phyloP scores from a whole-genome alignment of 2,797 vertebrate species.

The Cephalopachus bancanus region DNA sequence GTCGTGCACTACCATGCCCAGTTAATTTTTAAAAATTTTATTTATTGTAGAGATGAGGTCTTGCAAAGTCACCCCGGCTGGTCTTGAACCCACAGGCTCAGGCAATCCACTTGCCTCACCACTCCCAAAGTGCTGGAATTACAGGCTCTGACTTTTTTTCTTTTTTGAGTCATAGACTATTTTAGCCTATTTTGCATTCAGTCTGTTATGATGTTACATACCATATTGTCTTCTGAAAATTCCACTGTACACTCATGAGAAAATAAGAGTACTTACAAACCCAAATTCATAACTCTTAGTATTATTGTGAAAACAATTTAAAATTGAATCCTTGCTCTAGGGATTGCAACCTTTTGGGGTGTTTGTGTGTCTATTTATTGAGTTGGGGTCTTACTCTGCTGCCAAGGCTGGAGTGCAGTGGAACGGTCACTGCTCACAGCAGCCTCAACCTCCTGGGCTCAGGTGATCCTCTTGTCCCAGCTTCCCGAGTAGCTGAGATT shows the following conservation, averaged over 20 bases:
- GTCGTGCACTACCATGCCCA: accelerated
- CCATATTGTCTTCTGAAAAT: not conserved
- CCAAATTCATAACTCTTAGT: not conserved
- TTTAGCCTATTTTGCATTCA: not conserved
- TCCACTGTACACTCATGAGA: not conserved
- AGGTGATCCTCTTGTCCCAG: not conserved
- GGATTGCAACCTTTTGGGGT: not conserved
- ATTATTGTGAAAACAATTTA: slow-evolving; percentile 6
- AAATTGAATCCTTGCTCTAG: not conserved
- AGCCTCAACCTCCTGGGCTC: not conserved
- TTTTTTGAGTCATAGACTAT: too few species aligned
- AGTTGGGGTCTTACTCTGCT: not conserved
- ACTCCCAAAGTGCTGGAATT: not conserved
- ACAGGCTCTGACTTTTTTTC: not conserved
- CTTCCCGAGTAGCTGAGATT: not conserved
- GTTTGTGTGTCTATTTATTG: not conserved
- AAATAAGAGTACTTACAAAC: not conserved
- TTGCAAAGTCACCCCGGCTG: not conserved
- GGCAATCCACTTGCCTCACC: not conserved
- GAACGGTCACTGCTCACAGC: not conserved
- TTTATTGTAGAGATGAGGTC: not conserved
- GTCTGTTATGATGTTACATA: not conserved
- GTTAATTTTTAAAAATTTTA: not conserved
- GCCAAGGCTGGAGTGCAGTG: not conserved
- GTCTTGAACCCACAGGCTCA: not conserved